Base-by-base conservation (phyloP, 1,140 invertebrate genomes). In the Drosophila kurseongensis region DNA sequence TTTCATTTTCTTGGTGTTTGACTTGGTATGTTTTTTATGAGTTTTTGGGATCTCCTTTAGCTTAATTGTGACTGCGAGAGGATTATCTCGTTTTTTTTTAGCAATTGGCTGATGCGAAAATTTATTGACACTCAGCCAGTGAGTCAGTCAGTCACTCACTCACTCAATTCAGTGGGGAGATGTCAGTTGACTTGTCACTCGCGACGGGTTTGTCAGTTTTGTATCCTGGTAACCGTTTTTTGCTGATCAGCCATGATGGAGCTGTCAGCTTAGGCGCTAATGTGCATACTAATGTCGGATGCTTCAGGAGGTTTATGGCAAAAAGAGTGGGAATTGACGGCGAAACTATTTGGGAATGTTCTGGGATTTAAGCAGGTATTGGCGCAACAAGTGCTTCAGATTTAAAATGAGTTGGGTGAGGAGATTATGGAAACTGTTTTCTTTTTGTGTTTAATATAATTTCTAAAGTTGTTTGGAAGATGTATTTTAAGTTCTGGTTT, bases 101-200 rank as follows among this genome's bases (percentile, higher is more conserved):
- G 35, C 52, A 57, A 51, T 54, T 50, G 45, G 62, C 62, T 65
- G 67, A 58, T 75, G 73, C 48, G 54, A 77, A 82, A 88, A 88
- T 88, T 86, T 88, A 86, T 86, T 83, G 82, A 71, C 79, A 88
- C 65, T 78, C 75, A 59, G 47, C 45, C 48, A 58, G 50, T 18
- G 50, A 78, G 74, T 59, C 38, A 63, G 57, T 61, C 66, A 81
- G 62, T 47, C 59, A 68, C 18, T 63, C 75, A 76, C 47, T 65
- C 50, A 65, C 60, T 76, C 48, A 52, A 65, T 52, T 66, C 65
- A 52, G 60, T 16, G 32, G 65, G 52, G 60, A 61, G 45, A 57
- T 29, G 54, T 54, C 66, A 85, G 82, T 85, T 85, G 68, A 79
- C 80, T 88, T 88, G 79, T 88, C 84, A 79, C 51, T 44, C 44